phyloP scores from a whole-genome alignment of 2,113 vertebrate species.

The Rhinolophus ferrumequinum region DNA sequence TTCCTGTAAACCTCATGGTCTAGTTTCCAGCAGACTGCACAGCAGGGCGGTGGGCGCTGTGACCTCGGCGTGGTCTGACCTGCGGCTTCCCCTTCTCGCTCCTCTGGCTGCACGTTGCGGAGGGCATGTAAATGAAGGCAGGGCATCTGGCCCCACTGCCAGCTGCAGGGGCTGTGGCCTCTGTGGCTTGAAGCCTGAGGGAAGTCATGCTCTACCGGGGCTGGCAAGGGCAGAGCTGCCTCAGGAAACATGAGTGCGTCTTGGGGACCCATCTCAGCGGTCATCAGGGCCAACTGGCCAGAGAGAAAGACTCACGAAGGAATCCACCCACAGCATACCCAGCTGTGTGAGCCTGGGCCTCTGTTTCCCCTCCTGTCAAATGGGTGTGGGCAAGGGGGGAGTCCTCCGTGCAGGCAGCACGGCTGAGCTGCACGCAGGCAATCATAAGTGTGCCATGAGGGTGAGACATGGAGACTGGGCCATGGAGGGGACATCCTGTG shows the following conservation, averaged over 20 bases:
- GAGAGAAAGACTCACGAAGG: background rate
- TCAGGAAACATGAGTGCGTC: background rate
- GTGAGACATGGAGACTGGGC: background rate
- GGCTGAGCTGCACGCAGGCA: background rate
- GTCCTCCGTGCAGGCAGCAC: background rate
- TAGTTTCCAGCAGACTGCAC: conserved; percentile 71
- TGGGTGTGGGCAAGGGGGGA: accelerated
- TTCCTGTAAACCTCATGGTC: conserved; percentile 82
- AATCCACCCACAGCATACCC: background rate
- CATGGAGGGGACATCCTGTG: background rate
- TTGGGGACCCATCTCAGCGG: background rate
- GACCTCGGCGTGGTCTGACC: background rate
- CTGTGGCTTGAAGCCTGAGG: background rate
- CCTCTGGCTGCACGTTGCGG: background rate
- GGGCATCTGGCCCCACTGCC: background rate
- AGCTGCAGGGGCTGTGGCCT: background rate
- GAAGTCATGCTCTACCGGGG: accelerated
- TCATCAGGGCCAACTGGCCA: background rate
- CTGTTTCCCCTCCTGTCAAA: background rate
- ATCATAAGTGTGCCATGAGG: accelerated
- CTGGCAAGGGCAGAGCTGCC: background rate
- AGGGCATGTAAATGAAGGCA: background rate
- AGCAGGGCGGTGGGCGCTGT: accelerated
- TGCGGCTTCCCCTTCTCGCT: conserved; percentile 37
- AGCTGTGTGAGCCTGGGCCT: background rate